Conservation (phyloP, 2,888 invertebrate genomes). For the Thereva unica region DNA sequence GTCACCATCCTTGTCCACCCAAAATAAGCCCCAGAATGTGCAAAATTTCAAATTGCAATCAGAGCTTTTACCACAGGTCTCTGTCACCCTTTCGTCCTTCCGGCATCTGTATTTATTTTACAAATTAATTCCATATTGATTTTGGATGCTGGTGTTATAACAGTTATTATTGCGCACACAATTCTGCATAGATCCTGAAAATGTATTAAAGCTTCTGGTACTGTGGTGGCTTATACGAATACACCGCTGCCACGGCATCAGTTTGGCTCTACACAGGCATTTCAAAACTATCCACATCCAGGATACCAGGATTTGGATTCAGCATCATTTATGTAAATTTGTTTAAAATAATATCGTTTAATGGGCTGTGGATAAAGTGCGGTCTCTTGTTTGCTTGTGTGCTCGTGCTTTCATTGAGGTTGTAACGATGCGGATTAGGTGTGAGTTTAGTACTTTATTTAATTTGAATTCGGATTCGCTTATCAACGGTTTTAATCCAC, state of each 20-base stretch:
- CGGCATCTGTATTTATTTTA: constrained; percentile 23
- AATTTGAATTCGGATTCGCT: constrained; percentile 34
- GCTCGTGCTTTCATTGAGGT: neutral
- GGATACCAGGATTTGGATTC: constrained; percentile 7
- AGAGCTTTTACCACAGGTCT: constrained; percentile 10
- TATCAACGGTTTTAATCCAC: constrained; percentile 33
- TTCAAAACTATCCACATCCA: neutral
- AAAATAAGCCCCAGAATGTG: constrained; percentile 15
- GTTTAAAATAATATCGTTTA: constrained; percentile 36
- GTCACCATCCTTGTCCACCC: constrained; percentile 9
- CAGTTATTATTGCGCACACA: constrained; percentile 28
- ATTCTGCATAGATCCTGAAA: constrained; percentile 1
- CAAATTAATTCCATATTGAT: constrained; percentile 34
- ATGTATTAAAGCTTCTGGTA: constrained; percentile 13
- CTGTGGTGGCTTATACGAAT: too few relatives aligned
- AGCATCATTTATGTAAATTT: constrained; percentile 34
- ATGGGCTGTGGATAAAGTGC: constrained; percentile 34
- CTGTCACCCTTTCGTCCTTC: constrained; percentile 9
- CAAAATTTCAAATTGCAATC: constrained; percentile 5
- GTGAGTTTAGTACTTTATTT: constrained; percentile 35
- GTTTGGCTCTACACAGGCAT: too few relatives aligned
- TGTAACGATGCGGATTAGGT: neutral
- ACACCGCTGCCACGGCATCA: too few relatives aligned
- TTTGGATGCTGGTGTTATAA: constrained; percentile 27
- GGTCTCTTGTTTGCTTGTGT: constrained; percentile 21